Base-by-base conservation (phyloP, 2,888 invertebrate genomes). In the Bibio marci region DNA sequence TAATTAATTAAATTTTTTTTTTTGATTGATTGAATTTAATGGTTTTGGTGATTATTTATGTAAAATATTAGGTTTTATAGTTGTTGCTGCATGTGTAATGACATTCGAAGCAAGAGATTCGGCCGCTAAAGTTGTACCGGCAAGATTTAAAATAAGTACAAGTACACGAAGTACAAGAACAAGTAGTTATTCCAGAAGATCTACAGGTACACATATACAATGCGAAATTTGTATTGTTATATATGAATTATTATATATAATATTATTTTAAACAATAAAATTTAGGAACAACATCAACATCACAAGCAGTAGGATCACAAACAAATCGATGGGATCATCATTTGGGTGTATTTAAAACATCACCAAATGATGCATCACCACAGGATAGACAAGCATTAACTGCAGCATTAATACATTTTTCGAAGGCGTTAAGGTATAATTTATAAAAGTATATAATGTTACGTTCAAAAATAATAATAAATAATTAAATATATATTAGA, bases 91-190 rank as follows among this genome's bases (percentile, higher is more conserved):
- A 0, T 94, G 94, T 56, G 95, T 97, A 38, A 90, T 95, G 82
- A 95, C 94, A n/a, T 91, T 95, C 56, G 95, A 95, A 57, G 90
- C 91, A 1, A 73, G 94, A 3, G 95, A 95, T 62, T 87, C 87
- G 44, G 87, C 94, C 0, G 87, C 91, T 2, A 83, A 82, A 58
- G 86, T 92, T 38, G 85, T 87, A 13, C 88, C 88, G 2, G 85
- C 86, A 26, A 70, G 77, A 17, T 66, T 74, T 42, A 70, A 71
- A 48, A 54, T 60, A 4, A 53, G 53, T 17, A 40, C 46, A 18
- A 67, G 50, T 56, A 67, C 44, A 39, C 56, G 47, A 40, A 56
- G 56, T 41, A 47, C 54, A 13, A 49, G 55, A 19, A 59, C 56
- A 35, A 60, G 59, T 47, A 56, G 55, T 17, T 57, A 30, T n/a